Conservation (phyloP, 2,113 vertebrate species). For the Myxocyprinus asiaticus region DNA sequence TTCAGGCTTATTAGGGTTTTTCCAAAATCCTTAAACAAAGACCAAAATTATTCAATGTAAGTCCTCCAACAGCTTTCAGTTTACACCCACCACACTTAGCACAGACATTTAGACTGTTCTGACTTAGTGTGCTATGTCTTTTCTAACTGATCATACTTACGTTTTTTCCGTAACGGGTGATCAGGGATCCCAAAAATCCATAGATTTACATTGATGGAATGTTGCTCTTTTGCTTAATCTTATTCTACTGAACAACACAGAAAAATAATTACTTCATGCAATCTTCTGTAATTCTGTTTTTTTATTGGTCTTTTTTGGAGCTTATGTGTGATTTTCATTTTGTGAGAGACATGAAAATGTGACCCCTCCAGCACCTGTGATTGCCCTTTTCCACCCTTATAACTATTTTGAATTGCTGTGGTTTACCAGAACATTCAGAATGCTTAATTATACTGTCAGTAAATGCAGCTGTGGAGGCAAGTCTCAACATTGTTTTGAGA, state of each 20-base stretch:
- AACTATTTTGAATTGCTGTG: background rate
- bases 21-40: no score
- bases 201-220: no score
- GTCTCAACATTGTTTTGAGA: background rate
- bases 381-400: slow-evolving; percentile 23
- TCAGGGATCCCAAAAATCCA: no score
- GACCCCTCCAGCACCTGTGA: background rate
- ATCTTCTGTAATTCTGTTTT: background rate
- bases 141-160: no score
- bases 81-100: no score
- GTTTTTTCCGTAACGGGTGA: no score
- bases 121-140: no score
- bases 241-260: background rate
- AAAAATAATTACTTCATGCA: background rate
- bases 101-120: no score
- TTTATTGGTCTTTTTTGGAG: background rate
- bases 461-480: background rate
- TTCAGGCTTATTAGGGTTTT: no score
- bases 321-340: background rate
- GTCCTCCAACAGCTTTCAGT: no score
- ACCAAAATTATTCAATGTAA: no score
- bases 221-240: background rate
- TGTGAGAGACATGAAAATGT: background rate
- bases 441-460: slow-evolving; percentile 20
- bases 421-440: slow-evolving; percentile 2